phyloP scores from a whole-genome alignment of 2,888 invertebrate species.

The Clivina fossor region DNA sequence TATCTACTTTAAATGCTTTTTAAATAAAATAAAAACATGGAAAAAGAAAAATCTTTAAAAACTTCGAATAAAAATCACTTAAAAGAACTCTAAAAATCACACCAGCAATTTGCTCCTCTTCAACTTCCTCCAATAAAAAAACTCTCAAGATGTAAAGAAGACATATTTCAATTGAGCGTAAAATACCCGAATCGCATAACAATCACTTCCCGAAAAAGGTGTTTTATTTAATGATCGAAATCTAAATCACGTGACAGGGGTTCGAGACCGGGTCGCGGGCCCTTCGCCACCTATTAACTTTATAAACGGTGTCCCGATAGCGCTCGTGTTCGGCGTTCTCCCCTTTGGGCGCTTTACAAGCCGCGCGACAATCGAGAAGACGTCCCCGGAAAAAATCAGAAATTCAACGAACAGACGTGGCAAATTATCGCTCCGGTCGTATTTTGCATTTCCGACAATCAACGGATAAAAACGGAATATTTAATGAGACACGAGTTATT shows the following conservation, averaged over 20 bases:
- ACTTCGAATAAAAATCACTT: too few relatives aligned
- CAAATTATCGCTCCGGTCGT: conserved; percentile 27
- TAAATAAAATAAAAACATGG: too few relatives aligned
- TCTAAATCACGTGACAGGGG: conserved; percentile 21
- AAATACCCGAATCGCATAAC: conserved; percentile 23
- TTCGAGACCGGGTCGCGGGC: conserved; percentile 10
- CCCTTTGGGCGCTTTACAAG: too few relatives aligned
- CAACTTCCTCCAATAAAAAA: too few relatives aligned
- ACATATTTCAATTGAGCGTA: conserved; percentile 27
- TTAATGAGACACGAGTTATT: conserved; percentile 4
- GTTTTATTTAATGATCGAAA: conserved; percentile 32
- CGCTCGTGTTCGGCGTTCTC: too few relatives aligned
- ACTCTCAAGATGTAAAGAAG: too few relatives aligned
- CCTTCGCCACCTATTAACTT: conserved; percentile 31
- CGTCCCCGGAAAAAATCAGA: conserved; percentile 25
- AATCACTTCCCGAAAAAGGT: conserved; percentile 30
- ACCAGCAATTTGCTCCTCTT: too few relatives aligned
- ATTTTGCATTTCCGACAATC: conserved; percentile 14
- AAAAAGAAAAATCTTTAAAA: too few relatives aligned
- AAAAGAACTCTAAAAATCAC: too few relatives aligned
- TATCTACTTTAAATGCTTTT: too few relatives aligned
- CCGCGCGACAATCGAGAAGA: too few relatives aligned
- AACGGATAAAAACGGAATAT: not conserved
- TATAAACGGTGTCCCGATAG: conserved; percentile 24
- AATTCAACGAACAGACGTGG: conserved; percentile 27